These are phyloP conservation scores for Labeo rohita DNA, from an alignment of 2,113 vertebrate genomes.

Conservation along the genomic window DNA sequence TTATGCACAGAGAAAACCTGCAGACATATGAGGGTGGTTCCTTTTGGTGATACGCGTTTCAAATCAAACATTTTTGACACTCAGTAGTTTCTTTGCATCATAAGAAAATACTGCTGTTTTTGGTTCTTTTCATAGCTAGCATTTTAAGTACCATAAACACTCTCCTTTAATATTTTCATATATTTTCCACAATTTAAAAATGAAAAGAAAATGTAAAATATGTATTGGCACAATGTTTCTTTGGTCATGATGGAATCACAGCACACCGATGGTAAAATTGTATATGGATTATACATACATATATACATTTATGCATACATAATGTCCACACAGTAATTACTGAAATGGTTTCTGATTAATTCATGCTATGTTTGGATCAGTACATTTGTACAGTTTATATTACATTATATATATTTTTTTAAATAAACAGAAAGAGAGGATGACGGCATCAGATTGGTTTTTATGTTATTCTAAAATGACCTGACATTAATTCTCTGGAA, in stretches of 20 bases:
- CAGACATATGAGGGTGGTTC: neutral
- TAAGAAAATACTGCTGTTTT: neutral
- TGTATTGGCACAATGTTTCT: neutral
- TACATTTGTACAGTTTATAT: too few relatives aligned
- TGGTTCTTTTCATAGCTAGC: neutral
- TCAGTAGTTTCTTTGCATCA: neutral
- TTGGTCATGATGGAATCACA: neutral
- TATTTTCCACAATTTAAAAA: neutral
- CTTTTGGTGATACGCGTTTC: neutral
- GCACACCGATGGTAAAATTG: neutral
- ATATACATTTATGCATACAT: too few relatives aligned
- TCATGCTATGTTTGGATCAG: neutral
- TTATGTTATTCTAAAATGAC: neutral
- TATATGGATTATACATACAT: too few relatives aligned
- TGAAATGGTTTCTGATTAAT: neutral
- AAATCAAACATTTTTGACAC: neutral
- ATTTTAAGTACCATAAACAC: neutral
- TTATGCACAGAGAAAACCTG: neutral
- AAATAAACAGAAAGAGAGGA: too few relatives aligned
- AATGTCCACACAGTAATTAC: too few relatives aligned
- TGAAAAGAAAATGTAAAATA: neutral
- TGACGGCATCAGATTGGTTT: neutral
- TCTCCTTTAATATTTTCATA: neutral
- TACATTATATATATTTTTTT: too few relatives aligned
- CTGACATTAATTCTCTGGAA: slow-evolving; percentile 4